Evolutionary conservation across 2,888 invertebrate species (phyloP), one percentile per base, ranked within the genome.

Genomic region (Nomada fucata): DNA sequence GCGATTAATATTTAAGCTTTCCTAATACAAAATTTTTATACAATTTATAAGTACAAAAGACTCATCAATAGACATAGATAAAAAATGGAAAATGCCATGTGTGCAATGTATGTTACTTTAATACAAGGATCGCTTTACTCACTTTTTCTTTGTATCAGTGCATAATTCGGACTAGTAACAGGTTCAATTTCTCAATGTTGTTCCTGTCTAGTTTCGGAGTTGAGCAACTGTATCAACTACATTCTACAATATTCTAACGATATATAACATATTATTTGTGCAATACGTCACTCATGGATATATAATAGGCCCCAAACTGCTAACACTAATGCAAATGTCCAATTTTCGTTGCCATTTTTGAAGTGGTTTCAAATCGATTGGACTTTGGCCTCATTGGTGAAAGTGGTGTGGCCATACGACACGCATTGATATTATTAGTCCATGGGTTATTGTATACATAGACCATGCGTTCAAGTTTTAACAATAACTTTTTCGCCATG

Each of bases 321-420:
- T 93, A 91, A 92, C 93, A 92, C 92, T 92, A 93, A 93, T 93
- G 93, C 93, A 93, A 93, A 92, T 93, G 93, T 93, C 92, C 92
- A 93, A 92, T 92, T 93, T 92, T 92, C 89, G 91, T 92, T 91
- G 89, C 90, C 91, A 90, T 82, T 86, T 87, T 79, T 77, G 69
- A 85, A 89, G 86, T 90, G 90, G 90, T 91, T 88, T 86, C 89
- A 91, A 91, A 92, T 89, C 86, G 92, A 92, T 92, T 93, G 93
- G 93, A 93, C 93, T 93, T 93, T 93, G 93, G 90, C 88, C 87
- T 92, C 93, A 93, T 93, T 93, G 93, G 92, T 92, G 93, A 90
- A 93, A 92, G 93, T 91, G 93, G 92, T 91, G 88, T 89, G 91
- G 92, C 92, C 92, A 90, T 88, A 88, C 92, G 89, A 92, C 93